Conservation (phyloP, 2,888 invertebrate genomes). For the Meloe dianella region DNA sequence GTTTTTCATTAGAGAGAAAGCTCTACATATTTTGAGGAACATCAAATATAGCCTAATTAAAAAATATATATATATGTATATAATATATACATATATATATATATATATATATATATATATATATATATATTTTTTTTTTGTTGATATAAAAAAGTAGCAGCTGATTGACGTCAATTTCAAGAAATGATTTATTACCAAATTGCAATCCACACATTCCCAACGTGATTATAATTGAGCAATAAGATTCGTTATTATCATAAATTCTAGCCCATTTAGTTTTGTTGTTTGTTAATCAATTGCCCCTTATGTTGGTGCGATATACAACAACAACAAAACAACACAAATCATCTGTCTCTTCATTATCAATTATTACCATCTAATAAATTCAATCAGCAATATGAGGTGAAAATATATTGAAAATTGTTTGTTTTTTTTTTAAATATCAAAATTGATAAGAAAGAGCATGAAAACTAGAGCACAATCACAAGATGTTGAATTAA, state of each 20-base stretch:
- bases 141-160: neutral
- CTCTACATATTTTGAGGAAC: neutral
- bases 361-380: neutral
- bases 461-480: neutral
- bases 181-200: constrained; percentile 11
- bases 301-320: neutral
- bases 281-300: neutral
- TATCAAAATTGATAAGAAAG: neutral
- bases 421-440: neutral
- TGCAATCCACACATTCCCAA: constrained; percentile 22
- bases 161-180: constrained; percentile 25
- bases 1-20: neutral
- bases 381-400: neutral
- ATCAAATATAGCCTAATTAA: too few species aligned
- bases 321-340: neutral
- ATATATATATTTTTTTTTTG: neutral
- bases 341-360: too few species aligned
- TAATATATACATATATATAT: too few species aligned
- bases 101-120: too few species aligned
- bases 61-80: too few species aligned
- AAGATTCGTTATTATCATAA: neutral
- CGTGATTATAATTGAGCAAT: constrained; percentile 25
- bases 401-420: neutral
- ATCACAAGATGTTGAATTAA: neutral
- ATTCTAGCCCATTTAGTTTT: neutral